These are phyloP conservation scores for Isotomurus palustris DNA, from an alignment of 2,888 invertebrate genomes.

Conservation along the genomic window DNA sequence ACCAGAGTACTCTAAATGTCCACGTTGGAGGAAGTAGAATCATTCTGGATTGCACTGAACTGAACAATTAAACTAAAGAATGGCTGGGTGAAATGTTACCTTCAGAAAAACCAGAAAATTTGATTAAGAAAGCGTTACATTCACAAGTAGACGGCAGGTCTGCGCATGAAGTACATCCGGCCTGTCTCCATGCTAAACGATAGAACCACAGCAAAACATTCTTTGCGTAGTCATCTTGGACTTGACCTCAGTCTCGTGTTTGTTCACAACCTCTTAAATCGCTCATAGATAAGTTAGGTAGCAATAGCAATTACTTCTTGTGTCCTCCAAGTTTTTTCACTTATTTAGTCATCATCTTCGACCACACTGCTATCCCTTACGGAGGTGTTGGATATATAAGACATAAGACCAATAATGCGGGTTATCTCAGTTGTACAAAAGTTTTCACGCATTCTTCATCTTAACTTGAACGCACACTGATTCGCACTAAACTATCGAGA, in stretches of 20 bases:
- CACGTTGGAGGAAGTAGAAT: too few relatives aligned
- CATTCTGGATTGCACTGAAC: too few relatives aligned
- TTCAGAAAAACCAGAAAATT: constrained; percentile 1
- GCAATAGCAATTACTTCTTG: neutral
- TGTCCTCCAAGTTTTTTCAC: constrained; percentile 2
- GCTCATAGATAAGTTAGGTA: neutral
- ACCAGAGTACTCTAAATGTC: too few relatives aligned
- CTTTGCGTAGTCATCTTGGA: neutral
- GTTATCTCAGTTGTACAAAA: too few relatives aligned
- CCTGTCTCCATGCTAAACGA: neutral
- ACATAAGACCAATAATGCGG: too few relatives aligned
- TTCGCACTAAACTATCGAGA: constrained; percentile 1
- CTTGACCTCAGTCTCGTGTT: constrained; percentile 8
- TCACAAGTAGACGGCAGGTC: neutral
- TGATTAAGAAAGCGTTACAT: neutral
- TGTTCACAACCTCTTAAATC: neutral
- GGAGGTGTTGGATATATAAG: too few relatives aligned
- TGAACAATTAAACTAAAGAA: too few relatives aligned
- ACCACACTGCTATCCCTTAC: too few relatives aligned
- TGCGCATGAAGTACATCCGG: constrained; percentile 2
- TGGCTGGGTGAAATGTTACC: too few relatives aligned
- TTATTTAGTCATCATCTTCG: constrained; percentile 9
- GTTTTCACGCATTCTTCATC: too few relatives aligned
- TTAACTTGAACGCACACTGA: too few relatives aligned
- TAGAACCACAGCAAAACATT: too few relatives aligned